Evolutionary conservation across 1,140 invertebrate genomes (phyloP), one percentile per base, ranked within the genome.

Genomic region (Ceratina japonica): DNA sequence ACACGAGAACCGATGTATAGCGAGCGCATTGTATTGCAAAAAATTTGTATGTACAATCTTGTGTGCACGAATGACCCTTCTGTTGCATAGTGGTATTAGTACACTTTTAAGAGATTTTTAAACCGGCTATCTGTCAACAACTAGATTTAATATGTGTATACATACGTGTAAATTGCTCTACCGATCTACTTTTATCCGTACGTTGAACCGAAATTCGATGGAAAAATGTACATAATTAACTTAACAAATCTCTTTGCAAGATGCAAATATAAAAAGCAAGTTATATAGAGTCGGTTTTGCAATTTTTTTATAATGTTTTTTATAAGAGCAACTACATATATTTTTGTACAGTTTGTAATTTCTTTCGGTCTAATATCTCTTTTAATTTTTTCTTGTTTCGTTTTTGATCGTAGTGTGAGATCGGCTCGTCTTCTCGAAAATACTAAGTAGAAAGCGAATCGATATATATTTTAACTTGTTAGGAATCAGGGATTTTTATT

Each of bases 1-100:
- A 79, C 31, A 37, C 37, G 37, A 37, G n/a, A 79, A 69, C 24
- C 71, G 37, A 82, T 85, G 54, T 82, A 84, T 27, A 82, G 69
- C 62, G 44, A 79, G 69, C 62, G 44, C 69, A 71, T 69, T 80
- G 54, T 63, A 72, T 75, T 80, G 75, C 56, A 63, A 59, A 72
- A 80, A 31, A 7, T 44, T 56, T 75, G 71, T 58, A 70, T 75
- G 71, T 70, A 80, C 73, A 80, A 44, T 44, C 10, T 75, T 74
- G 58, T 66, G 37, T 75, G 79, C 37, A 52, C 58, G 58, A 31
- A 62, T 79, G 59, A 27, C 75, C 18, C 4, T 78, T 70, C 44
- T 76, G 61, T 71, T 75, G 73, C 12, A 70, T 77, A 82, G 77
- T 82, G 77, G 82, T 85, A 82, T 61, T 84, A 80, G 24, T 76